A percentile compares a stretch with the other conserved stretches of the same genome.
phyloP scores from a whole-genome alignment of 92 coral and sea anemone species.

The Zoanthus gigantus region DNA sequence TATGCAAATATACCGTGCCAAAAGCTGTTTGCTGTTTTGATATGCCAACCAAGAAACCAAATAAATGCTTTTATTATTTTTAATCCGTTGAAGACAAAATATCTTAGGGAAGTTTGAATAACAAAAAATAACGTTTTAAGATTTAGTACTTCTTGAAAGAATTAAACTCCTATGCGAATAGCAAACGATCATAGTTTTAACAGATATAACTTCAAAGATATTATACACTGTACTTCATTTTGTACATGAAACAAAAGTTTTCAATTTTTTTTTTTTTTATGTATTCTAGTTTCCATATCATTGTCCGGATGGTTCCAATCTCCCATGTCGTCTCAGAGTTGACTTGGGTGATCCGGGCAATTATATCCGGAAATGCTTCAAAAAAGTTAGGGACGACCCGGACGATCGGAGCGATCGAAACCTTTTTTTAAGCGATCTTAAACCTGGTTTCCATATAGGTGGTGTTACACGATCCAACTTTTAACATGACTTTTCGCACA shows the following conservation, averaged over 20 bases:
- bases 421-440: no score
- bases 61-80: not conserved
- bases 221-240: not conserved
- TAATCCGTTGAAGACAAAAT: not conserved
- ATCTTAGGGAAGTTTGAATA: not conserved
- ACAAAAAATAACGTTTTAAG: not conserved
- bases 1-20: not conserved
- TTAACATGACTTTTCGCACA: no score
- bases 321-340: no score
- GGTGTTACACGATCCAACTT: no score
- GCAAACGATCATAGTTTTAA: not conserved
- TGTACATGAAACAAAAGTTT: not conserved
- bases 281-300: not conserved
- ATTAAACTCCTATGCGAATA: not conserved
- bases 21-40: slow-evolving; percentile 4
- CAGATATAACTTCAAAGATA: not conserved
- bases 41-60: not conserved
- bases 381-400: no score
- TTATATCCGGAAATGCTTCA: no score
- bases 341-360: no score
- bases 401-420: no score
- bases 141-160: not conserved
- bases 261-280: not conserved
- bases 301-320: no score
- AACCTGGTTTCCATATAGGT: no score